Evolutionary conservation across 2,113 vertebrate species (phyloP), one percentile per base, ranked within the genome.

Genomic region (Proteles cristata): DNA sequence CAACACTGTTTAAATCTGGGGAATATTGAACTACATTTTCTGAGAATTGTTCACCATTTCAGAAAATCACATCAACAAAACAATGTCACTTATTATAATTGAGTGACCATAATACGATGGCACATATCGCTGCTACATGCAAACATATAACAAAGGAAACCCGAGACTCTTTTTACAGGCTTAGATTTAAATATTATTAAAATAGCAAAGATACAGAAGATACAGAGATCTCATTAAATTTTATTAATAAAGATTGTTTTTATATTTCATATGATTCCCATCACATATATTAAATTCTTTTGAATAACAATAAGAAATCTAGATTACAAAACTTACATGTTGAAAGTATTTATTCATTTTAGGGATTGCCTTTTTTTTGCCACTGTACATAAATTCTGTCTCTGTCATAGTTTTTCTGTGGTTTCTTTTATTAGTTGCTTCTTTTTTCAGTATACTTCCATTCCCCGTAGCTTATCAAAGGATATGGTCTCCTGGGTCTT

Each of bases 401-500:
- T 79, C 45, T 84, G 25, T 79, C 48, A 66, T 68, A 53, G 53
- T 33, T 68, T 82, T 88, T 61, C 12, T 81, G 17, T 88, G 81
- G 25, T 87, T 88, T 94, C n/a, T 92, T 89, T 1, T n/a, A 26
- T 77, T 53, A 45, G 58, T 26, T 85, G 12, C 10, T 69, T 50
- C 43, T 81, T 68, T 86, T 69, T 58, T 17, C 35, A 76, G 14
- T 73, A 71, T 0, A 82, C 7, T 55, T 61, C 21, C 17, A 53
- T 89, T 6, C 17, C 16, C 7, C 14, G 53, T 55, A 73, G 74
- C n/a, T 82, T 86, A 55, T 85, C 58, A 77, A 80, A 94, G 45
- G 61, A 88, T 81, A 45, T 86, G 68, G 35, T 90, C 71, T 96
- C 45, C 93, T 68, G 66, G 97, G 81, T 92, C 97, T 98, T 92